Conservation (phyloP, 2,888 invertebrate genomes). For the Trilocha varians region DNA sequence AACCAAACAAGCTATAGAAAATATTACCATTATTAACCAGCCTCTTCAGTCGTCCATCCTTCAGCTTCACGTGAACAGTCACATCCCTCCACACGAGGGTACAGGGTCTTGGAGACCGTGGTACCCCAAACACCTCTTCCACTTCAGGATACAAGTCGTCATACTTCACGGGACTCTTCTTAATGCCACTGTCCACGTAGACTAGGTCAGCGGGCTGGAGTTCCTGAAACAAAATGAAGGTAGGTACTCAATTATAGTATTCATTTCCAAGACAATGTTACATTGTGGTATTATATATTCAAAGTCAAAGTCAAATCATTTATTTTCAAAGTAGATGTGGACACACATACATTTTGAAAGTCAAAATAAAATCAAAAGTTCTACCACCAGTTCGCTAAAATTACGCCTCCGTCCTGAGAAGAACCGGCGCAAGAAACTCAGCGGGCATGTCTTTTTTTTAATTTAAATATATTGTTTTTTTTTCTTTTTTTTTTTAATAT, state of each 20-base stretch:
- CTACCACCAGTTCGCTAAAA: too few species aligned
- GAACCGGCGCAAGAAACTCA: too few species aligned
- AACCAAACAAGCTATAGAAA: too few species aligned
- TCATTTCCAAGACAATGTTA: background rate
- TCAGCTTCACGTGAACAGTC: constrained; percentile 77
- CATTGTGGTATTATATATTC: too few species aligned
- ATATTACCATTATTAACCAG: constrained; percentile 82
- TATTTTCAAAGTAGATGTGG: too few species aligned
- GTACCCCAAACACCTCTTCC: constrained; percentile 67
- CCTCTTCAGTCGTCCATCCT: constrained; percentile 73
- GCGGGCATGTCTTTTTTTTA: too few species aligned
- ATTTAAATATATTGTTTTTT: too few species aligned
- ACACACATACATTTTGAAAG: too few species aligned
- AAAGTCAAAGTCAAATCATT: too few species aligned
- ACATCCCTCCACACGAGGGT: constrained; percentile 87
- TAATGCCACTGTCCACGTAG: constrained; percentile 20
- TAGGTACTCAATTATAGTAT: constrained; percentile 2
- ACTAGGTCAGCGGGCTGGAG: constrained; percentile 27
- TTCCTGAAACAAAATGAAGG: constrained; percentile 24
- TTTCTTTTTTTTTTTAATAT: too few species aligned
- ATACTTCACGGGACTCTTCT: constrained; percentile 26
- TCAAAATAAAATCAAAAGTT: too few species aligned
- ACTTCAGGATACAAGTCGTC: constrained; percentile 46
- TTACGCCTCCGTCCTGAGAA: too few species aligned
- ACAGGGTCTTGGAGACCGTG: constrained; percentile 73